These are phyloP conservation scores for Acheta domesticus DNA, from an alignment of 2,888 invertebrate genomes.

Conservation along the genomic window DNA sequence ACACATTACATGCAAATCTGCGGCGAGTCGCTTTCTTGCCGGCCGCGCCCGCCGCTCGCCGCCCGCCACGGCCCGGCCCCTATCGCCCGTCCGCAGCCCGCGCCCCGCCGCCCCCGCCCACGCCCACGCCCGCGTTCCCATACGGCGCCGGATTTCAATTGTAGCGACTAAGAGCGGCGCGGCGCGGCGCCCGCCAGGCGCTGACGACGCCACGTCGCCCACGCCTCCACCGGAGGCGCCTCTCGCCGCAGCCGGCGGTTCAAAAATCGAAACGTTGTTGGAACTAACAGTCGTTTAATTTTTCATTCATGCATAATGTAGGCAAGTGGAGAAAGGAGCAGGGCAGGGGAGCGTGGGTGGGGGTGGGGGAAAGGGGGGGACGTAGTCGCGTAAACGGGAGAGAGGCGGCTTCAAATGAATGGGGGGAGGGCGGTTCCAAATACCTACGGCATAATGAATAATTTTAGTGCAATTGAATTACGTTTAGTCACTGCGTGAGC, in stretches of 20 bases:
- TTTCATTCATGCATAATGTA: conserved; percentile 18
- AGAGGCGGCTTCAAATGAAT: not conserved
- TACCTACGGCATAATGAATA: conserved; percentile 18
- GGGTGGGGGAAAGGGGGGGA: not conserved
- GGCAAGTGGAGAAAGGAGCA: not conserved
- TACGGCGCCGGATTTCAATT: too few relatives aligned
- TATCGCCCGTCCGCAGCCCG: not conserved
- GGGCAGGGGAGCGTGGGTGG: not conserved
- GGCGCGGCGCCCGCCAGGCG: not conserved
- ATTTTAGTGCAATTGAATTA: conserved; percentile 18
- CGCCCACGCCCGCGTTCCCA: too few relatives aligned
- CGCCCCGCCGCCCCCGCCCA: not conserved
- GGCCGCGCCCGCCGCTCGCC: not conserved
- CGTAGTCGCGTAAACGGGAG: not conserved
- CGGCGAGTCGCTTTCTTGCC: conserved; percentile 7
- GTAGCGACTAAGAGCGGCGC: too few relatives aligned
- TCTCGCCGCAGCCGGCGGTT: not conserved
- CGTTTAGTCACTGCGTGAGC: conserved; percentile 7
- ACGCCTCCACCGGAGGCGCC: not conserved
- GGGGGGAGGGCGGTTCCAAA: conserved; percentile 4
- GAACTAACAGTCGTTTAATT: conserved; percentile 7
- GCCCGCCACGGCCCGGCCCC: not conserved
- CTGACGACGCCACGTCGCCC: not conserved
- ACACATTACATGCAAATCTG: conserved; percentile 18
- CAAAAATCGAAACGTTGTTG: conserved; percentile 18